A percentile compares a stretch with the other conserved stretches of the same genome.
Evolutionary conservation across 2,113 vertebrate genomes (phyloP).

Genomic region (Pseudorectes ferrugineus): DNA sequence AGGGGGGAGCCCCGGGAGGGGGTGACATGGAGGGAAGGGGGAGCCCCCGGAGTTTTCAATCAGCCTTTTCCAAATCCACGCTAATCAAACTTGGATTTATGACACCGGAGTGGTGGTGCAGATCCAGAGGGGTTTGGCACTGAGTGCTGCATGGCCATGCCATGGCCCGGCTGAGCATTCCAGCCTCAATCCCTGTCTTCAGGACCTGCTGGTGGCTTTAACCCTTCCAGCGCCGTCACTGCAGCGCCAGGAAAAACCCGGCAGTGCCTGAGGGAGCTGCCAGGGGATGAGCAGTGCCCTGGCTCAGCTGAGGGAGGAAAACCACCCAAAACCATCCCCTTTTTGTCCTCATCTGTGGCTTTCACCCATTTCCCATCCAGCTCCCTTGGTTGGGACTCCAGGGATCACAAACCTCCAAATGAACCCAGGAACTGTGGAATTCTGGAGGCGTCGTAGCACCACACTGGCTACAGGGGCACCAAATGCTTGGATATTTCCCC

Average conservation of each 20-base stretch:
- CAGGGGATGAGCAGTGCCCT: rapidly evolving
- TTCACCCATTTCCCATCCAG: neutral
- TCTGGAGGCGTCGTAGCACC: neutral
- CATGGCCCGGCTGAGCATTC: neutral
- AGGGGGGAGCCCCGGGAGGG: neutral
- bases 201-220: neutral
- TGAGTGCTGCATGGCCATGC: neutral
- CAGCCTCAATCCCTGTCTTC: neutral
- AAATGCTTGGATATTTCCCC: neutral
- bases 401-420: neutral
- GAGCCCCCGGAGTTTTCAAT: rapidly evolving
- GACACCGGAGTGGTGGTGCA: rapidly evolving
- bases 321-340: neutral
- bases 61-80: neutral
- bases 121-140: neutral
- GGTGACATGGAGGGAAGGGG: neutral
- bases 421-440: neutral
- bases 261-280: neutral
- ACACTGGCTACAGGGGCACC: neutral
- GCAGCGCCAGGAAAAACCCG: rapidly evolving
- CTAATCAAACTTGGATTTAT: neutral
- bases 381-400: neutral
- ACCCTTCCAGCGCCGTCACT: rapidly evolving
- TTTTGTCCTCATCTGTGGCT: neutral
- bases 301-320: neutral